Evolutionary conservation across 2,797 vertebrate species (phyloP).

Genomic region (Alectoris magna): DNA sequence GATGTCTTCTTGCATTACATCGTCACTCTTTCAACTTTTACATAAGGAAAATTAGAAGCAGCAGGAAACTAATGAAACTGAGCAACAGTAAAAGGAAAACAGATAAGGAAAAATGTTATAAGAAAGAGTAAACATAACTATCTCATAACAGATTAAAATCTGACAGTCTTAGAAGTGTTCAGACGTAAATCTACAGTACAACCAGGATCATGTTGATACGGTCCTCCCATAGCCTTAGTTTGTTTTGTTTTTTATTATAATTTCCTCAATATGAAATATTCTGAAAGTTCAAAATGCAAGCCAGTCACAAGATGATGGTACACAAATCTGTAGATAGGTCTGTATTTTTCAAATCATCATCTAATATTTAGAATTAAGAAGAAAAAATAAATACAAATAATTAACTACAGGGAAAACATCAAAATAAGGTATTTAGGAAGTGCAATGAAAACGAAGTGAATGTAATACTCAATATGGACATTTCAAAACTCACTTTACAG

Average conservation of each 20-base stretch:
- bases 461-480: neutral
- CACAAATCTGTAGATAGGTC: neutral
- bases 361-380: neutral
- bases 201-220: neutral
- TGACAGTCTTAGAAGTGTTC: neutral
- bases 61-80: neutral
- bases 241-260: neutral
- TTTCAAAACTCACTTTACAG: conserved; percentile 90
- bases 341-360: neutral
- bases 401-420: neutral
- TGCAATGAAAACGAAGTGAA: neutral
- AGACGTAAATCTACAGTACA: neutral
- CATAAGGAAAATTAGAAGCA: neutral
- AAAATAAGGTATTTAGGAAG: neutral
- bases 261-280: neutral
- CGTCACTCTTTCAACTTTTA: neutral
- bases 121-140: neutral
- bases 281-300: neutral
- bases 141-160: neutral
- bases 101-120: neutral
- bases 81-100: neutral
- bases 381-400: neutral
- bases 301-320: neutral
- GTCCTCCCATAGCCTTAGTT: neutral
- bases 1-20: neutral